phyloP scores from a whole-genome alignment of 2,113 vertebrate species.

The Rattus rattus region DNA sequence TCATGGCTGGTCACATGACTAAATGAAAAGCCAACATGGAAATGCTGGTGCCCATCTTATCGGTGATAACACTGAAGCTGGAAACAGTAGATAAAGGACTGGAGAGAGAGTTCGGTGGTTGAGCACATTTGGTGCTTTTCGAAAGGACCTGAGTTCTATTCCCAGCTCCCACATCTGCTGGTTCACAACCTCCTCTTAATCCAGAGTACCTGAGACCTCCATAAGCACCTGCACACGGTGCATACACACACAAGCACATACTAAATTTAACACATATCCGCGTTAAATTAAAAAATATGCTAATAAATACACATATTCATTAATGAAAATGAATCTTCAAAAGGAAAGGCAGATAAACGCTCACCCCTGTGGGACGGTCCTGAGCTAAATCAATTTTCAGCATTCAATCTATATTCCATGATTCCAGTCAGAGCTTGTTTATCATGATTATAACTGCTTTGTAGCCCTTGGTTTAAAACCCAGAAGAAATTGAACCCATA shows the following conservation, averaged over 20 bases:
- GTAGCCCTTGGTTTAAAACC: constrained; percentile 60
- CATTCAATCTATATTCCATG: background rate
- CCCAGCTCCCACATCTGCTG: background rate
- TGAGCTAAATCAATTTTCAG: background rate
- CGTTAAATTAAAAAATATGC: background rate
- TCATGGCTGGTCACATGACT: background rate
- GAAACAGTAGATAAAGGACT: background rate
- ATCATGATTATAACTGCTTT: constrained; percentile 52
- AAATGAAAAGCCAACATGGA: background rate
- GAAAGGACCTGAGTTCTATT: background rate
- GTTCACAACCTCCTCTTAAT: background rate
- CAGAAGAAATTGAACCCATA: constrained; percentile 61
- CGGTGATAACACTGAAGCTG: background rate
- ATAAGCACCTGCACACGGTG: background rate
- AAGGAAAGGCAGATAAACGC: background rate
- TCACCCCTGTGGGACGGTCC: background rate
- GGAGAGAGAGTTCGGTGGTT: background rate
- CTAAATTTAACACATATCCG: background rate
- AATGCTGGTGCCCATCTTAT: rapidly evolving
- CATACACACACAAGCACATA: background rate
- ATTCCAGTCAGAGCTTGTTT: background rate
- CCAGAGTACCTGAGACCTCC: too few relatives aligned
- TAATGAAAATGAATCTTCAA: background rate
- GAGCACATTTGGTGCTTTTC: too few relatives aligned
- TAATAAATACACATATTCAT: background rate